Conservation (phyloP, 1,140 invertebrate species). For the Spodoptera frugiperda region DNA sequence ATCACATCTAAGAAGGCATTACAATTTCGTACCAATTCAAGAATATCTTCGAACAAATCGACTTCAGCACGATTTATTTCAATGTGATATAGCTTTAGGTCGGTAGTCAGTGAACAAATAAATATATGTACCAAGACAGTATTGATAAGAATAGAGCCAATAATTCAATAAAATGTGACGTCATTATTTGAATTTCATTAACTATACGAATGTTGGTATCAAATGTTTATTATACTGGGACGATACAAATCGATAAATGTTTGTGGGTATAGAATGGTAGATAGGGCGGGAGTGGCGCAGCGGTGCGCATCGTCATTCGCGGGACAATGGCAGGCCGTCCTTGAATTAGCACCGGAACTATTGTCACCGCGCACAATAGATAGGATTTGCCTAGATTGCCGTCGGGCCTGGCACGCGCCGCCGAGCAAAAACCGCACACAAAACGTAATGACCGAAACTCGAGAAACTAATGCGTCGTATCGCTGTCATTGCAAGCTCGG, state of each 20-base stretch:
- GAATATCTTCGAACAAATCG: too few species aligned
- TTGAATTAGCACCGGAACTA: slow-evolving; percentile 82
- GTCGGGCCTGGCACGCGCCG: slow-evolving; percentile 57
- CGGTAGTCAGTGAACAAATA: too few species aligned
- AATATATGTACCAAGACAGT: too few species aligned
- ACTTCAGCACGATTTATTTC: too few species aligned
- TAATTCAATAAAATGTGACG: slow-evolving; percentile 33
- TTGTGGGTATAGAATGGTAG: slow-evolving; percentile 51
- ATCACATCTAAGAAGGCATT: too few species aligned
- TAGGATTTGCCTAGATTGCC: slow-evolving; percentile 77
- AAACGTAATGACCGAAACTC: slow-evolving; percentile 32
- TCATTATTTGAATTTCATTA: slow-evolving; percentile 32
- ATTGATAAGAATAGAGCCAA: slow-evolving; percentile 9
- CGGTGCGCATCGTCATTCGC: slow-evolving; percentile 50
- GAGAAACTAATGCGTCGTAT: slow-evolving; percentile 29
- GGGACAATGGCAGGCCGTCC: slow-evolving; percentile 74
- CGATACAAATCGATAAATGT: slow-evolving; percentile 40
- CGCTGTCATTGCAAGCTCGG: slow-evolving; percentile 17
- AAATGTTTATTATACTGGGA: slow-evolving; percentile 42
- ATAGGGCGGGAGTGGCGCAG: slow-evolving; percentile 58
- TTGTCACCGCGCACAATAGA: slow-evolving; percentile 80
- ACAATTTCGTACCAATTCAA: too few species aligned
- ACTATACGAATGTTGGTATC: slow-evolving; percentile 1
- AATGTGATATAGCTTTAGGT: too few species aligned
- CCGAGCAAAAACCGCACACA: slow-evolving; percentile 60